Evolutionary conservation across 1,140 invertebrate species (phyloP), one percentile per base, ranked within the genome.

Genomic region (Lasaia peninsularis): DNA sequence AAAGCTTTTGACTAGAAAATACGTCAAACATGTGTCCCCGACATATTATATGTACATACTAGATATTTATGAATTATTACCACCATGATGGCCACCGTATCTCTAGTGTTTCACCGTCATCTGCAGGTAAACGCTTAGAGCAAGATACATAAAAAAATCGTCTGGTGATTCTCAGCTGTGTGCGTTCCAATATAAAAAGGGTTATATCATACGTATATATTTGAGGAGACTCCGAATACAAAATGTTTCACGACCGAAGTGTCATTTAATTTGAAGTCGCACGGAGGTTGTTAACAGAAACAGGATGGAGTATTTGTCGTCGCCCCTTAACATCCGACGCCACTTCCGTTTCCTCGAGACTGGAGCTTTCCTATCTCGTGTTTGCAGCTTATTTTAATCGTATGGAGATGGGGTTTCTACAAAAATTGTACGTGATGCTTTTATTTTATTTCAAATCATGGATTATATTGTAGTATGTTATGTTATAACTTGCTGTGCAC

Each of bases 301-400:
- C 55, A 60, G 60, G 66, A 71, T 71, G 63, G 60, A 58, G 56
- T 71, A 68, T 71, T 71, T 71, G 64, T 58, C 62, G 56, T 61
- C 61, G 58, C 54, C 58, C 58, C 58, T 34, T 52, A 32, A 52
- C 69, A 49, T 62, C 69, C 66, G 66, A 37, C 44, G 56, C 49
- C 58, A 60, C 61, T 58, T 68, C 69, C 69, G 63, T 40, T 61
- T 63, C 33, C 58, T 52, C 60, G 58, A 52, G 31, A 52, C 60
- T 59, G 37, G 32, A 56, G 32, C 34, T 35, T 56, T 65, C 52
- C 55, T 60, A 60, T 60, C 58, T 67, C 44, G 44, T 60, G 50
- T 51, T 44, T 11, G 21, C 56, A 35, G 53, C 44, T 7, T 31
- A 55, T 54, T 62, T 58, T 49, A 58, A 56, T 54, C 58, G 54